Evolutionary conservation across 2,888 invertebrate species (phyloP).

Genomic region (Acanthacorydalis orientalis): DNA sequence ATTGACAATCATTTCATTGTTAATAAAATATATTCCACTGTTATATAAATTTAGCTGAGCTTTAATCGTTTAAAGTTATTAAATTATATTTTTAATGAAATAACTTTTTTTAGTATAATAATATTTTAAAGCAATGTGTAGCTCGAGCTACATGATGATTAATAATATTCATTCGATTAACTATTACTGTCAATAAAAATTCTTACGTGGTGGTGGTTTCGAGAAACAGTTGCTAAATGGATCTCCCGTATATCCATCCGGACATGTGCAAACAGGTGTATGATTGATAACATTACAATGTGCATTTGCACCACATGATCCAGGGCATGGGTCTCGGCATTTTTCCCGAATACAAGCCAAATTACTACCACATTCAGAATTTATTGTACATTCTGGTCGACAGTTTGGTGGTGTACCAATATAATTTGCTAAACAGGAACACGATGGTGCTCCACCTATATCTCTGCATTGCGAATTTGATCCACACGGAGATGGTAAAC

Average conservation of each 20-base stretch:
- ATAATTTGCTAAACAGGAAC: conserved; percentile 40
- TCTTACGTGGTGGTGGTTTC: conserved; percentile 18
- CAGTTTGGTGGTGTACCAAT: conserved; percentile 51
- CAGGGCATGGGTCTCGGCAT: conserved; percentile 49
- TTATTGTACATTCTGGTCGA: conserved; percentile 46
- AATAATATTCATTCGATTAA: too few relatives aligned
- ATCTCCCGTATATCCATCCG: conserved; percentile 40
- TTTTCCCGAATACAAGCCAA: conserved; percentile 46
- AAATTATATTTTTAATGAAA: too few relatives aligned
- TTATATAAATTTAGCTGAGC: too few relatives aligned
- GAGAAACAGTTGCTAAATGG: conserved; percentile 34
- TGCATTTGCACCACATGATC: conserved; percentile 45
- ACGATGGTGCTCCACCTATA: conserved; percentile 35
- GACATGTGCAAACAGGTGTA: conserved; percentile 43
- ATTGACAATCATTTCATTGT: too few relatives aligned
- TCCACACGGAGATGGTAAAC: conserved; percentile 49
- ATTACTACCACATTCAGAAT: conserved; percentile 48
- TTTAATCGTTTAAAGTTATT: too few relatives aligned
- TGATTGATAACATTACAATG: conserved; percentile 42
- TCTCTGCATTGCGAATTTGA: conserved; percentile 41
- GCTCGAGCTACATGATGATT: too few relatives aligned
- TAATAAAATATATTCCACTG: too few relatives aligned
- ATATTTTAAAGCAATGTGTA: too few relatives aligned
- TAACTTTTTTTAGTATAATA: too few relatives aligned
- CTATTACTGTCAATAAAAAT: background rate